These are phyloP conservation scores for Anthoscopus minutus DNA, from an alignment of 2,113 vertebrate genomes.

Conservation along the genomic window DNA sequence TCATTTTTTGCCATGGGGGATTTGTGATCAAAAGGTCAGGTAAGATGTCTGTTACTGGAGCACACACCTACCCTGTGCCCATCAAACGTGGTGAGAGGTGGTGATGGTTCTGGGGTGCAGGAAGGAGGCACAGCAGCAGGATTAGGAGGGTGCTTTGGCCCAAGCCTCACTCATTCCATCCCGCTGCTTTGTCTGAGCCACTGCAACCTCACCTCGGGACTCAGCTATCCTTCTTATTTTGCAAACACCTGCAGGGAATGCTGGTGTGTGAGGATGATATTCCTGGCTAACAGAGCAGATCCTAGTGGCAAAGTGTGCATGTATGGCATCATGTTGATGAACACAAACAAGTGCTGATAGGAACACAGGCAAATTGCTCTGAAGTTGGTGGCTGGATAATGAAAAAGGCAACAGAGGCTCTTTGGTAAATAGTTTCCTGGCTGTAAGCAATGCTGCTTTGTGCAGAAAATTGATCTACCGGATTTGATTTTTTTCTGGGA, in stretches of 20 bases:
- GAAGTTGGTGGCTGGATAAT: neutral
- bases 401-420: neutral
- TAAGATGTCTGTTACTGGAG: neutral
- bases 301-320: neutral
- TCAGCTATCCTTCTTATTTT: neutral
- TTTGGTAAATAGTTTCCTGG: neutral
- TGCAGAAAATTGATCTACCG: neutral
- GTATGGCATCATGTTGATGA: neutral
- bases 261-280: neutral
- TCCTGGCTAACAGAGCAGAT: neutral
- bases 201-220: neutral
- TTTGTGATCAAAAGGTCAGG: neutral
- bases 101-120: neutral
- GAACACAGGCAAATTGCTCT: neutral
- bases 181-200: neutral
- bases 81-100: neutral
- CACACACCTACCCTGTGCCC: neutral
- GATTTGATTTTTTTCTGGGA: neutral
- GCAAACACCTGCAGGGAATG: neutral
- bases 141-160: neutral
- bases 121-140: neutral
- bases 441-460: neutral
- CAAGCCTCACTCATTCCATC: neutral
- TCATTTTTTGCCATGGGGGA: neutral
- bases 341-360: neutral